Percentiles rank a stretch among this genome's conserved stretches.
Conservation (phyloP, 2,888 invertebrate genomes). For the Oligia latruncula region DNA sequence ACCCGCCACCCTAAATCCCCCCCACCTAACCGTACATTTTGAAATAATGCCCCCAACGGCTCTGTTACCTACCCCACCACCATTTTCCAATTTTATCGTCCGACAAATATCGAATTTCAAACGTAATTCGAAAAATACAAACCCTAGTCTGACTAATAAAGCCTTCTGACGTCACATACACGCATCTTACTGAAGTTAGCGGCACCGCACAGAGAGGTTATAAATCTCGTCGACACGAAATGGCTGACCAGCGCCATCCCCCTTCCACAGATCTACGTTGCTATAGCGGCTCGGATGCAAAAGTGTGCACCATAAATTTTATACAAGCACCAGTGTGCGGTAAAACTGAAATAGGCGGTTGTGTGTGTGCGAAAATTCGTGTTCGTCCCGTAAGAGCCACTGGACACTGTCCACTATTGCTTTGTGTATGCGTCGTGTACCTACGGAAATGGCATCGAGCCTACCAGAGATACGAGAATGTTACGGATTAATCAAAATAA, state of each 20-base stretch:
- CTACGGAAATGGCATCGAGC: conserved; percentile 78
- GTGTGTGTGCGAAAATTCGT: conserved; percentile 88
- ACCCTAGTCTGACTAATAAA: conserved; percentile 56
- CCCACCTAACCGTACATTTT: conserved; percentile 84
- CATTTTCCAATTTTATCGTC: conserved; percentile 73
- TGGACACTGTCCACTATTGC: conserved; percentile 86
- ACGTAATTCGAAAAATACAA: conserved; percentile 51
- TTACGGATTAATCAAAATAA: conserved; percentile 84
- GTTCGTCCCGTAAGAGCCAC: conserved; percentile 82
- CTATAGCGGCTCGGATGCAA: conserved; percentile 83
- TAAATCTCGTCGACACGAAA: conserved; percentile 90
- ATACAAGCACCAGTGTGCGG: conserved; percentile 87
- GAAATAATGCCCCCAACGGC: conserved; percentile 86
- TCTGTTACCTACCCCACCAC: conserved; percentile 71
- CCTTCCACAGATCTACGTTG: conserved; percentile 83
- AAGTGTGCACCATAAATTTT: conserved; percentile 90
- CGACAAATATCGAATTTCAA: conserved; percentile 64
- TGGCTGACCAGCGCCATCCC: conserved; percentile 87
- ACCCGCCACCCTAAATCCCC: conserved; percentile 71
- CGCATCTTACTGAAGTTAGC: conserved; percentile 86
- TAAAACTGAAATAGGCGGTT: conserved; percentile 83
- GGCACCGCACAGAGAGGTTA: conserved; percentile 85
- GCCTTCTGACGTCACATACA: conserved; percentile 76
- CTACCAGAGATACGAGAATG: conserved; percentile 74
- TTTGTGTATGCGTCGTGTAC: conserved; percentile 83